Evolutionary conservation across 2,797 vertebrate species (phyloP), one percentile per base, ranked within the genome.

Genomic region (Oreochromis grahami): DNA sequence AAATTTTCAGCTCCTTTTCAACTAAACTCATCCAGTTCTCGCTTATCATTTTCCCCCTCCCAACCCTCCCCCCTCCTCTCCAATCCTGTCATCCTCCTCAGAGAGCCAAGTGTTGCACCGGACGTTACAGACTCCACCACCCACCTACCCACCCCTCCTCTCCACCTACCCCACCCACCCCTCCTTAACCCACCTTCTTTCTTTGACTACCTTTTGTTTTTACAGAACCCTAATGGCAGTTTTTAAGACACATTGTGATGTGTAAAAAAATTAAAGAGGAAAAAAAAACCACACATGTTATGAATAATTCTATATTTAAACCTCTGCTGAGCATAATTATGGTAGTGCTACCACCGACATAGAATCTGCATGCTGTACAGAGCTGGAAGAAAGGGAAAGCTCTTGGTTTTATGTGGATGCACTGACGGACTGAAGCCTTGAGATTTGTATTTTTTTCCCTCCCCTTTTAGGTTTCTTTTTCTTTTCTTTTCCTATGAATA

Each of bases 301-400:
- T 92, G 83, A 93, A 94, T 96, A 83, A 82, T 94, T 94, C 93
- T 95, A 93, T 95, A 94, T 95, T 94, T 94, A 95, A 93, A 93
- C 84, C 84, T 91, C 83, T 88, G 84, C 86, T 88, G 91, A 91
- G 84, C 86, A 84, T 90, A 93, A 91, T 89, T 84, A 88, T 88
- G 41, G 83, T 92, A 89, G 87, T 90, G 83, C 84, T 86, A 93
- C 90, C 84, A 91, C 81, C 86, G 13, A 92, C 91, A 81, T 88
- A 86, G 86, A 88, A 90, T 85, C 86, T 96, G 97, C 97, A 98
- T 97, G 98, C 96, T 96, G 95, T 94, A 95, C 88, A 94, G 96
- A 93, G 94, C 93, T 82, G 92, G 84, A 86, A 76, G 88, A 91
- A 94, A 94, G 96, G 95, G 93, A 94, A 94, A 79, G 88, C 83